phyloP scores from a whole-genome alignment of 2,888 invertebrate species.

The Caenorhabditis sulstoni region DNA sequence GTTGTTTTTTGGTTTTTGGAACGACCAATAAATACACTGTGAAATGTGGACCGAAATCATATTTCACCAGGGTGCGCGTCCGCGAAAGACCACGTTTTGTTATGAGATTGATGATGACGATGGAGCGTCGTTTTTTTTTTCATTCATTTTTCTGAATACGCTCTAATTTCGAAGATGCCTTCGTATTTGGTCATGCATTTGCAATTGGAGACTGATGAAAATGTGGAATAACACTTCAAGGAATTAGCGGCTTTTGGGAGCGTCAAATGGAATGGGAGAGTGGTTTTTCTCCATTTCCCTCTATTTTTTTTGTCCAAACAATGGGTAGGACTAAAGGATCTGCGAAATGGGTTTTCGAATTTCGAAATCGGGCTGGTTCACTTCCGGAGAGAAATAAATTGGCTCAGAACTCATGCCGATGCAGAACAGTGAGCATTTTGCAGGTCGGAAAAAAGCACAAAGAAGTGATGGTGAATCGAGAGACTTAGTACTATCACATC shows the following conservation, averaged over 20 bases:
- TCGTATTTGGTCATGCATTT: slow-evolving; percentile 9
- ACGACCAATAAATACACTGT: no score
- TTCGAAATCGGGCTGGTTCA: not conserved
- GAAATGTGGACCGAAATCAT: no score
- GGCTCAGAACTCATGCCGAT: slow-evolving; percentile 4
- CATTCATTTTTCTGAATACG: slow-evolving; percentile 10
- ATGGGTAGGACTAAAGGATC: no score
- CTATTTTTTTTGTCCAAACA: no score
- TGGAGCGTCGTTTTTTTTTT: no score
- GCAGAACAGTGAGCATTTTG: not conserved
- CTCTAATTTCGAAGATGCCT: slow-evolving; percentile 9
- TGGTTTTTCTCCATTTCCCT: no score
- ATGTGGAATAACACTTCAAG: slow-evolving; percentile 20
- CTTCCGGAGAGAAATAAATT: not conserved
- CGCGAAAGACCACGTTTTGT: no score
- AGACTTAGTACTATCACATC: not conserved
- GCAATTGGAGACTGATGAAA: slow-evolving; percentile 21
- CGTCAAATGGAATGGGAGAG: not conserved
- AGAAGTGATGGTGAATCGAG: not conserved
- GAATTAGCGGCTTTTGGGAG: slow-evolving; percentile 5
- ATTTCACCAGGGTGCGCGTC: no score
- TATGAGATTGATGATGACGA: slow-evolving; percentile 4
- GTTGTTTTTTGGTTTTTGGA: no score
- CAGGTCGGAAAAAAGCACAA: not conserved
- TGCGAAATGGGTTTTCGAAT: not conserved